phyloP scores from a whole-genome alignment of 2,113 vertebrate genomes.

The Pterocles gutturalis region DNA sequence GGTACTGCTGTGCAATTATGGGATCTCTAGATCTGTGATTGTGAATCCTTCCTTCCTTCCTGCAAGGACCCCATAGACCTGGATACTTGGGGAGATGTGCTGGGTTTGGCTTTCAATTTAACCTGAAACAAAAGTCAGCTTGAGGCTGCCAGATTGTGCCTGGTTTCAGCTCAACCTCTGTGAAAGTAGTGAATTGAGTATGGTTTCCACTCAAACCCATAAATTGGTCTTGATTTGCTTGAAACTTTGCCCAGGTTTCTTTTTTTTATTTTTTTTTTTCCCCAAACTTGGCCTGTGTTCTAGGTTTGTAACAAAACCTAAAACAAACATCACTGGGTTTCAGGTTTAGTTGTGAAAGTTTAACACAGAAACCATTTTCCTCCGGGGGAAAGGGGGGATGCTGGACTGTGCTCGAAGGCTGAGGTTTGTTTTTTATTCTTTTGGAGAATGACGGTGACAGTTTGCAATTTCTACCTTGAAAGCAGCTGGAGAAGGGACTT shows the following conservation, averaged over 20 bases:
- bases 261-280: neutral
- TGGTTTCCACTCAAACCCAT: slow-evolving; percentile 60
- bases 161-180: slow-evolving; percentile 53
- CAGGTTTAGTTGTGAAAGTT: slow-evolving; percentile 58
- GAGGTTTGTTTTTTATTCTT: neutral
- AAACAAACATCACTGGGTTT: slow-evolving; percentile 63
- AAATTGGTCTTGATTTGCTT: slow-evolving; percentile 53
- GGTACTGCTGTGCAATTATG: neutral
- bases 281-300: slow-evolving; percentile 41
- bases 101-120: neutral
- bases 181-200: slow-evolving; percentile 46
- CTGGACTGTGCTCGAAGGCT: neutral
- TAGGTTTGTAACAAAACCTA: slow-evolving; percentile 66
- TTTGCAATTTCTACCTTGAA: slow-evolving; percentile 29
- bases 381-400: neutral
- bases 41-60: neutral
- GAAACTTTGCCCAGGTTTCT: neutral
- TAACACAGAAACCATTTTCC: slow-evolving; percentile 64
- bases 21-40: neutral
- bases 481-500: neutral
- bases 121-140: slow-evolving; percentile 2
- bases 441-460: neutral
- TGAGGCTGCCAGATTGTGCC: slow-evolving; percentile 26
- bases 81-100: neutral
- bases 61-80: neutral